Conservation (phyloP, 2,113 vertebrate species). For the Synodontis membranacea region DNA sequence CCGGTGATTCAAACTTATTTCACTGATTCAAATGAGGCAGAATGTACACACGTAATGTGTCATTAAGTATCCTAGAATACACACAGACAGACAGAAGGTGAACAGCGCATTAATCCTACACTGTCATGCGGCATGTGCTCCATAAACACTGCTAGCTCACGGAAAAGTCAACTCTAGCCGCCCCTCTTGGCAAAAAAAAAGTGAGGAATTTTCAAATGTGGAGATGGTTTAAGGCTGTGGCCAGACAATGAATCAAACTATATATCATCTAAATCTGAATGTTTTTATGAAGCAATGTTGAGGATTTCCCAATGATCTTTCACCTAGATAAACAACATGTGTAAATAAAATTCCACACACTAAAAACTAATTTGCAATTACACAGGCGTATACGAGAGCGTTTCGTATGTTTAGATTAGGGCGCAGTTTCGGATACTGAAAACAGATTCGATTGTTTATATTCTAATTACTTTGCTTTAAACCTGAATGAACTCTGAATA, state of each 20-base stretch:
- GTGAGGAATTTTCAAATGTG: constrained; percentile 37
- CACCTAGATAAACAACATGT: constrained; percentile 32
- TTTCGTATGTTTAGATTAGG: not conserved
- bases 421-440: not conserved
- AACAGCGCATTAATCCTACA: constrained; percentile 48
- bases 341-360: not conserved
- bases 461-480: not conserved
- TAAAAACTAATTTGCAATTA: not conserved
- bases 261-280: constrained; percentile 31
- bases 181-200: constrained; percentile 38
- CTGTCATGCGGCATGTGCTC: constrained; percentile 41
- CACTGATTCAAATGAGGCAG: constrained; percentile 24
- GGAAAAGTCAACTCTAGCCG: constrained; percentile 42
- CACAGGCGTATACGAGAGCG: not conserved
- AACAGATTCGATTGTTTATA: not conserved
- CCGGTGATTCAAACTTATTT: constrained; percentile 32
- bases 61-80: constrained; percentile 43
- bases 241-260: constrained; percentile 33
- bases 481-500: not conserved
- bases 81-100: constrained; percentile 44
- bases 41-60: constrained; percentile 36
- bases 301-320: constrained; percentile 33
- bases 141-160: constrained; percentile 38
- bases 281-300: constrained; percentile 22
- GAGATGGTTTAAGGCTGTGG: constrained; percentile 28